Conservation (phyloP, 1,140 invertebrate species). For the Pemphigus obesinymphae region DNA sequence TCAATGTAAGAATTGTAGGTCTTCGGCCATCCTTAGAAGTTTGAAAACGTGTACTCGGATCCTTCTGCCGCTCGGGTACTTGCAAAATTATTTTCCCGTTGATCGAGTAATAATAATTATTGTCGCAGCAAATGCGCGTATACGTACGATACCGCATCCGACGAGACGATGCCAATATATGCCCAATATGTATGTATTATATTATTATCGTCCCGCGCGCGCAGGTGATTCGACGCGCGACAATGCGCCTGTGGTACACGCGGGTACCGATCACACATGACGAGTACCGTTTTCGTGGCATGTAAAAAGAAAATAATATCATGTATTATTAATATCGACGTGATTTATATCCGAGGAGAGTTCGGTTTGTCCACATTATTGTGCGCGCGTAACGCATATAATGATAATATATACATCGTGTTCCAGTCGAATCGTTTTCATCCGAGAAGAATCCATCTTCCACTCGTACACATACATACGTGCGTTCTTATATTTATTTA, state of each 20-base stretch:
- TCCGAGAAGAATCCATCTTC: neutral
- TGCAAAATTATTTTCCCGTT: too few species aligned
- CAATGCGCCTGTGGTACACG: neutral
- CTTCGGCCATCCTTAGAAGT: too few species aligned
- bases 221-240: neutral
- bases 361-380: neutral
- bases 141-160: neutral
- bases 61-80: too few species aligned
- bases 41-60: too few species aligned
- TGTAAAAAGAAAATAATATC: neutral
- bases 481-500: neutral
- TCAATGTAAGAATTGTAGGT: too few species aligned
- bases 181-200: neutral
- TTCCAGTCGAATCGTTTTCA: slow-evolving; percentile 2
- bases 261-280: neutral
- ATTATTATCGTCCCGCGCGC: neutral
- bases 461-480: neutral
- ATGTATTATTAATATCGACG: slow-evolving; percentile 1
- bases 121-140: neutral
- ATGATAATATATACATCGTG: too few species aligned
- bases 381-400: neutral
- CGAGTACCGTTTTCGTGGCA: neutral
- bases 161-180: neutral
- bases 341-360: neutral
- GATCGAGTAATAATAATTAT: neutral